Percentiles rank a stretch among this genome's conserved stretches.
Conservation (phyloP, 2,797 vertebrate genomes). For the Aeoliscus strigatus region DNA sequence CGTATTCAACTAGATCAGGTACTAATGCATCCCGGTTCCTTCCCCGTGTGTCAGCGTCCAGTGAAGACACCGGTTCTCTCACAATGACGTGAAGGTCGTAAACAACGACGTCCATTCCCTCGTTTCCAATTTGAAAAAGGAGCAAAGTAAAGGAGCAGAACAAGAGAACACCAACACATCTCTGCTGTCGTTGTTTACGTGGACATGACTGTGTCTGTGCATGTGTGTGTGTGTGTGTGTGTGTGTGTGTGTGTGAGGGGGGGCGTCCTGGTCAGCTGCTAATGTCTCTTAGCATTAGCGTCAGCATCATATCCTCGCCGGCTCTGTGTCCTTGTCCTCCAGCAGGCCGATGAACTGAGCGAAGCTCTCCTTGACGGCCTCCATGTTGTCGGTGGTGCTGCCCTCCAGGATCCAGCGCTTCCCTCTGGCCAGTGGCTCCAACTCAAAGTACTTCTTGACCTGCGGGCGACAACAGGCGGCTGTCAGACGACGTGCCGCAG, state of each 20-base stretch:
- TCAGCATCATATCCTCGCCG: conserved; percentile 85
- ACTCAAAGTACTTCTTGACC: conserved; percentile 97
- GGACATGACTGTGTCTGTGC: too few relatives aligned
- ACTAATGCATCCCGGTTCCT: background rate
- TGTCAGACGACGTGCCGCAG: too few relatives aligned
- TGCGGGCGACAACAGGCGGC: conserved; percentile 56
- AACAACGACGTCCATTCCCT: conserved; percentile 46
- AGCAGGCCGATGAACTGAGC: conserved; percentile 87
- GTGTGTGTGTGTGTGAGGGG: conserved; percentile 33
- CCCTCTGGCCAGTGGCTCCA: conserved; percentile 91
- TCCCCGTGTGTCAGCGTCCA: conserved; percentile 18
- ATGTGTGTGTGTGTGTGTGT: conserved; percentile 17
- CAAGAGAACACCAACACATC: conserved; percentile 40
- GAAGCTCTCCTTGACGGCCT: conserved; percentile 90
- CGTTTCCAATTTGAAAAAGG: conserved; percentile 28
- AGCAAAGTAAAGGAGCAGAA: conserved; percentile 28
- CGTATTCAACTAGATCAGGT: conserved; percentile 1
- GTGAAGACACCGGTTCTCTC: conserved; percentile 35
- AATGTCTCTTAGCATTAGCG: conserved; percentile 43
- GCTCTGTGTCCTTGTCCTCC: conserved; percentile 89
- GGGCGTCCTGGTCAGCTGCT: conserved; percentile 23
- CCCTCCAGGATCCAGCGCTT: conserved; percentile 96
- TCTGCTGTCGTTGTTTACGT: too few relatives aligned
- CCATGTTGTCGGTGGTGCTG: conserved; percentile 85
- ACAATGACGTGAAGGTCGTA: conserved; percentile 50